Conservation (phyloP, 2,113 vertebrate genomes). For the Mobula hypostoma region DNA sequence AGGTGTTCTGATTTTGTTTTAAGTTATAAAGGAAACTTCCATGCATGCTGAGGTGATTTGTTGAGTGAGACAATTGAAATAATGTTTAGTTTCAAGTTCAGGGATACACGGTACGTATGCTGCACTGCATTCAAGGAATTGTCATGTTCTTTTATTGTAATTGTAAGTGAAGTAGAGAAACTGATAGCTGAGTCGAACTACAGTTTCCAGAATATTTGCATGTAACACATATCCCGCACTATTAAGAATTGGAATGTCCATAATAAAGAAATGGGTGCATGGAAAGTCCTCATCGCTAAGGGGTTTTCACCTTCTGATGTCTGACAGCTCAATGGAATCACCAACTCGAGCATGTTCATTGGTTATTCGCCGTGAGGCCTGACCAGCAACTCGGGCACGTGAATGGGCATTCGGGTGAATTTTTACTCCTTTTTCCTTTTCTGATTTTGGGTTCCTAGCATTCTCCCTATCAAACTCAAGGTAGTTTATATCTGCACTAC, state of each 20-base stretch:
- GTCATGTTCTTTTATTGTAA: conserved; percentile 20
- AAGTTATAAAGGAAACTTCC: conserved; percentile 34
- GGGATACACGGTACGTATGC: background rate
- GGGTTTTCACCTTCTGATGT: conserved; percentile 86
- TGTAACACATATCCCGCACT: conserved; percentile 69
- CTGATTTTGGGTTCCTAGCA: conserved; percentile 50
- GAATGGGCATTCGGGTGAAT: conserved; percentile 57
- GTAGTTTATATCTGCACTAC: conserved; percentile 48
- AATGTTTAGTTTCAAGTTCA: conserved; percentile 34
- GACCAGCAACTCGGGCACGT: conserved; percentile 58
- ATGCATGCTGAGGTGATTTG: conserved; percentile 33
- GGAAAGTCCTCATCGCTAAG: conserved; percentile 36
- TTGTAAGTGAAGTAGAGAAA: background rate
- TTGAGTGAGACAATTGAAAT: conserved; percentile 34
- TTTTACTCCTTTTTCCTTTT: conserved; percentile 72
- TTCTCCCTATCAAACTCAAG: conserved; percentile 60
- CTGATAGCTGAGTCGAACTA: conserved; percentile 7
- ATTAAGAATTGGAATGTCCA: conserved; percentile 92
- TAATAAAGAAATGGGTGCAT: conserved; percentile 59
- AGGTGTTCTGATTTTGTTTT: conserved; percentile 25
- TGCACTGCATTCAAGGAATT: conserved; percentile 25
- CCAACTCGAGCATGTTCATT: conserved; percentile 69
- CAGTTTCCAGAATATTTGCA: conserved; percentile 70
- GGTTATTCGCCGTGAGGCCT: conserved; percentile 62
- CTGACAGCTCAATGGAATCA: conserved; percentile 67